Percentiles rank a stretch among this genome's conserved stretches.
These are phyloP conservation scores for Sminthopsis crassicaudata DNA, from an alignment of 2,113 vertebrate species.

Conservation along the genomic window DNA sequence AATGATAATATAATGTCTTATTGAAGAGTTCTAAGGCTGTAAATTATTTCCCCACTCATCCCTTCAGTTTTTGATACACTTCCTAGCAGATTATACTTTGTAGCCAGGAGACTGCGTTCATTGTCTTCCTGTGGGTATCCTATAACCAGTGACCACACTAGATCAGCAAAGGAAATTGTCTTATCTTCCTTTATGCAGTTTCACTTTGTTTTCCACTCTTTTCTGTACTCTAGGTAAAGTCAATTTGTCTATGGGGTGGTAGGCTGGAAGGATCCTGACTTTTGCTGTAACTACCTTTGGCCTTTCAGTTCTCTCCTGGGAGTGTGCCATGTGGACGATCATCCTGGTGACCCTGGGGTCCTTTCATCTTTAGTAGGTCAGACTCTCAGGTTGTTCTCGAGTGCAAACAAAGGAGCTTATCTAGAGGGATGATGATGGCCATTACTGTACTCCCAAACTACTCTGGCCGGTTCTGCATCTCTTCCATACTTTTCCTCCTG, in stretches of 20 bases:
- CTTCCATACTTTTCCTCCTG: slow-evolving; percentile 48
- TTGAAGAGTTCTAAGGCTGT: neutral
- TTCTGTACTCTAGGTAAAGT: slow-evolving; percentile 33
- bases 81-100: slow-evolving; percentile 19
- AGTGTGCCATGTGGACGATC: neutral
- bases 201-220: slow-evolving; percentile 34
- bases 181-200: slow-evolving; percentile 29
- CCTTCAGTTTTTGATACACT: neutral
- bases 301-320: slow-evolving; percentile 42
- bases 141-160: slow-evolving; percentile 32
- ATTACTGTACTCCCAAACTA: slow-evolving; percentile 56
- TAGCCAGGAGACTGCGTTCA: slow-evolving; percentile 10
- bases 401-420: slow-evolving; percentile 28
- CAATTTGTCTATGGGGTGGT: slow-evolving; percentile 54
- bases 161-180: slow-evolving; percentile 47
- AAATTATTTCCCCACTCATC: neutral
- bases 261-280: neutral
- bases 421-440: slow-evolving; percentile 48
- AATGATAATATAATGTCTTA: neutral
- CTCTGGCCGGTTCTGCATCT: slow-evolving; percentile 54
- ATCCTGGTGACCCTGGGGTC: slow-evolving; percentile 5
- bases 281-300: slow-evolving; percentile 33
- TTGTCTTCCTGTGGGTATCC: slow-evolving; percentile 26
- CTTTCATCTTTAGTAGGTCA: neutral
- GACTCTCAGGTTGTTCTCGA: slow-evolving; percentile 42